Conservation (phyloP, 2,888 invertebrate genomes). For the Agrochola macilenta region DNA sequence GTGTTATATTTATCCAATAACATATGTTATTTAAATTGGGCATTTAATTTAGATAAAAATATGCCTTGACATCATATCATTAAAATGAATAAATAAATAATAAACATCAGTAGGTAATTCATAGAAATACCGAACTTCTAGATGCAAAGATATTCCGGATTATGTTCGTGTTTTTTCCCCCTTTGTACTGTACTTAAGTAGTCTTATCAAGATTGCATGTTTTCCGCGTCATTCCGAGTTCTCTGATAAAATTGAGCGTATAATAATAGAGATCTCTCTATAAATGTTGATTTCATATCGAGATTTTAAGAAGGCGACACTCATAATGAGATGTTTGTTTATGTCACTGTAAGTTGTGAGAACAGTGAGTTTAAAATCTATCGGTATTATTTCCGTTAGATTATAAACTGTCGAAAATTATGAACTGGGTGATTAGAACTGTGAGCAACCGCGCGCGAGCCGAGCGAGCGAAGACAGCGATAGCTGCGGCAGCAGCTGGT, state of each 20-base stretch:
- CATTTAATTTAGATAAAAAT: too few relatives aligned
- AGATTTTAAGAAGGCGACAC: conserved; percentile 10
- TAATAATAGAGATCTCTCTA: conserved; percentile 29
- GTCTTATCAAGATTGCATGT: conserved; percentile 11
- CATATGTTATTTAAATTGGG: too few relatives aligned
- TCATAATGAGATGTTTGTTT: not conserved
- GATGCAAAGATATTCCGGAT: not conserved
- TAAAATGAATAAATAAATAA: not conserved
- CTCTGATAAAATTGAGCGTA: conserved; percentile 9
- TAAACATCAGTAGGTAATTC: not conserved
- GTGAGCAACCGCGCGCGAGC: too few relatives aligned
- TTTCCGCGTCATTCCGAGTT: not conserved
- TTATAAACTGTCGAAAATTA: too few relatives aligned
- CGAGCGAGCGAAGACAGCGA: too few relatives aligned
- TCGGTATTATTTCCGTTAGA: too few relatives aligned
- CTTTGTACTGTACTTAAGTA: not conserved
- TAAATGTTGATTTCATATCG: conserved; percentile 2
- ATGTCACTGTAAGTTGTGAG: too few relatives aligned
- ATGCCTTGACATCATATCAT: too few relatives aligned
- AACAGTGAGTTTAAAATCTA: too few relatives aligned
- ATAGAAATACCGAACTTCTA: not conserved
- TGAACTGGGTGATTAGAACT: too few relatives aligned
- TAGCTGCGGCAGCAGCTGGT: too few relatives aligned
- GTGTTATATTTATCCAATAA: too few relatives aligned
- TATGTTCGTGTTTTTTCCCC: not conserved